A percentile compares a stretch with the other conserved stretches of the same genome.
Evolutionary conservation across 2,797 vertebrate species (phyloP).

Genomic region (Coracias cyanogaster): DNA sequence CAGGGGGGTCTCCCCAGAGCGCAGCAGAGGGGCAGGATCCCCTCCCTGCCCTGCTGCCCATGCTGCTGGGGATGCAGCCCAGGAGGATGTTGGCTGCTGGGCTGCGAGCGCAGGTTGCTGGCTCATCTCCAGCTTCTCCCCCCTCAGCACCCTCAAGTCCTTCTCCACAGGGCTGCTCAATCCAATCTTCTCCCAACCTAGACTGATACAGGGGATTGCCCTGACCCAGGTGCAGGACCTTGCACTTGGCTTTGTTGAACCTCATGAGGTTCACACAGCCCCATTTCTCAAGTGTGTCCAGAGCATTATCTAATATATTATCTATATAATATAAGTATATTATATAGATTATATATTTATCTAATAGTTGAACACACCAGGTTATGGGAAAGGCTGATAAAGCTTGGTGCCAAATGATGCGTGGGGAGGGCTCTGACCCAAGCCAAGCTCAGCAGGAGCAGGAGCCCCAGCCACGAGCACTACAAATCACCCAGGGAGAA

Average conservation of each 20-base stretch:
- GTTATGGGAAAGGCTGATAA: not conserved
- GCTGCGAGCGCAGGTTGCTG: too few species aligned
- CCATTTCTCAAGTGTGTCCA: not conserved
- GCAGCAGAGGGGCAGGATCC: too few species aligned
- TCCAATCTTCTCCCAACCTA: too few species aligned
- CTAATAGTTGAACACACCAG: not conserved
- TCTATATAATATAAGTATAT: not conserved
- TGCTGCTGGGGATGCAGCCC: too few species aligned
- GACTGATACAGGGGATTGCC: too few species aligned
- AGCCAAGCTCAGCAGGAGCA: not conserved
- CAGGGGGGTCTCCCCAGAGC: too few species aligned
- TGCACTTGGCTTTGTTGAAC: not conserved
- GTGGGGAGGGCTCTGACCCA: not conserved
- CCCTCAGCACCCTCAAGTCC: too few species aligned
- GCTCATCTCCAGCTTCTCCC: too few species aligned
- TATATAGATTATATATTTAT: too few species aligned
- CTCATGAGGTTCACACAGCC: not conserved
- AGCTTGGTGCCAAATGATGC: not conserved
- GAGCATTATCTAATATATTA: not conserved
- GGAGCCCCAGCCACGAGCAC: not conserved
- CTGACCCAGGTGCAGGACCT: not conserved
- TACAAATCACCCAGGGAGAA: conserved; percentile 41
- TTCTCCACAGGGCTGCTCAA: too few species aligned
- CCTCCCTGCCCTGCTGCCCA: too few species aligned
- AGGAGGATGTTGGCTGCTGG: too few species aligned